Conservation (phyloP, 2,888 invertebrate genomes). For the Trissolcus brochymenae region DNA sequence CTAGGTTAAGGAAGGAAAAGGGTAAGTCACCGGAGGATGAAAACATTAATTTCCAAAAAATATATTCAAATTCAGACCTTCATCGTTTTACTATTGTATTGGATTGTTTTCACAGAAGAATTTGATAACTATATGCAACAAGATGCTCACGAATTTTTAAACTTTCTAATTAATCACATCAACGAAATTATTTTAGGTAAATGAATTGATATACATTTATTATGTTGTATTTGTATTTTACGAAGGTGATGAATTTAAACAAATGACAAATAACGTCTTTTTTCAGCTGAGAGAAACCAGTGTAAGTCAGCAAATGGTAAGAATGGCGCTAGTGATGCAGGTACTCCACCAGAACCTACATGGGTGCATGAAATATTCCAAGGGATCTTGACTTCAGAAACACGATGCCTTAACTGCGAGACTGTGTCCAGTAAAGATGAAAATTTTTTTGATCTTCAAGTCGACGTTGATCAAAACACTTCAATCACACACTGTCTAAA, state of each 20-base stretch:
- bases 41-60: slow-evolving; percentile 11
- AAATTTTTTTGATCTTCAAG: slow-evolving; percentile 98
- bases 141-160: slow-evolving; percentile 99
- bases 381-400: slow-evolving; percentile 99
- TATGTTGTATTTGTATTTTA: no score
- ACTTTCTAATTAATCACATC: slow-evolving; percentile 98
- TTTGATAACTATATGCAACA: slow-evolving; percentile 99
- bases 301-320: slow-evolving; percentile 79
- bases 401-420: slow-evolving; percentile 99
- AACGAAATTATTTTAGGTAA: slow-evolving; percentile 97
- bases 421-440: slow-evolving; percentile 99
- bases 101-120: slow-evolving; percentile 82
- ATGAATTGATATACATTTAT: slow-evolving; percentile 65
- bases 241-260: background rate
- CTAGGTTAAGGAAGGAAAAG: slow-evolving; percentile 98
- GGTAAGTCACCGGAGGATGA: slow-evolving; percentile 78
- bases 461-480: slow-evolving; percentile 99
- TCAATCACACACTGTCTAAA: slow-evolving; percentile 98
- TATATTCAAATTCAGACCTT: background rate
- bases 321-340: slow-evolving; percentile 78
- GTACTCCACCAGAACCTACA: slow-evolving; percentile 87
- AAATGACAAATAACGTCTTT: background rate
- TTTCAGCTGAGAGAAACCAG: slow-evolving; percentile 85
- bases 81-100: background rate
- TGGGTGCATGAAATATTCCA: slow-evolving; percentile 99